phyloP scores from a whole-genome alignment of 2,797 vertebrate genomes.

The Lacerta bilineata region DNA sequence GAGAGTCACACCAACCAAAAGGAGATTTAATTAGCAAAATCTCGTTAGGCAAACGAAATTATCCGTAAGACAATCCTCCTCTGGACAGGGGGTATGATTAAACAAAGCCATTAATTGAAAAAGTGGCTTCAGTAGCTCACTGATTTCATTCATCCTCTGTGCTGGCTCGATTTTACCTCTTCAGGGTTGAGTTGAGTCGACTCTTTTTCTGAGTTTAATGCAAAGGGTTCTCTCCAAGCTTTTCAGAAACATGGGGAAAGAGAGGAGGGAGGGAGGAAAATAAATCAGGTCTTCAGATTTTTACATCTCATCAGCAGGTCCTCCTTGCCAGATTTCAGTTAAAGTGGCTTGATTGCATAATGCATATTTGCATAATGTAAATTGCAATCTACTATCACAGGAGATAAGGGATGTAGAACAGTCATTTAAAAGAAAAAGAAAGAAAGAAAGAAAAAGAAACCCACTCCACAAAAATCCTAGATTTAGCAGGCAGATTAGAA shows the following conservation, averaged over 20 bases:
- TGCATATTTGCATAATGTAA: slow-evolving; percentile 80
- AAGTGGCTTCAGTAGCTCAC: slow-evolving; percentile 75
- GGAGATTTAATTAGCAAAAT: slow-evolving; percentile 99
- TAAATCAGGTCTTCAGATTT: slow-evolving; percentile 59
- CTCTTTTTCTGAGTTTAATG: slow-evolving; percentile 32
- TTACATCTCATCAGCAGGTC: slow-evolving; percentile 68
- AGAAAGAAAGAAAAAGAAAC: slow-evolving; percentile 60
- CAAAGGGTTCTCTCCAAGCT: slow-evolving; percentile 28
- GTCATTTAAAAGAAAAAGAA: slow-evolving; percentile 57
- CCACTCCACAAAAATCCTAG: slow-evolving; percentile 75
- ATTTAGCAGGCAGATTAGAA: slow-evolving; percentile 76
- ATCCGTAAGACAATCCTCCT: slow-evolving; percentile 96
- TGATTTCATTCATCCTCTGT: slow-evolving; percentile 50
- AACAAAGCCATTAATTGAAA: slow-evolving; percentile 85
- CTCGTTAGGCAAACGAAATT: slow-evolving; percentile 99
- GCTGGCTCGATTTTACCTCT: slow-evolving; percentile 59
- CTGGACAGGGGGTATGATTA: slow-evolving; percentile 92
- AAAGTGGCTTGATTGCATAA: slow-evolving; percentile 80
- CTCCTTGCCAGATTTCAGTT: slow-evolving; percentile 74
- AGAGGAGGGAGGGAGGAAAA: neutral
- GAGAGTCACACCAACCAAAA: slow-evolving; percentile 88
- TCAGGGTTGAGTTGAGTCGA: slow-evolving; percentile 46
- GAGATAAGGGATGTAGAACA: slow-evolving; percentile 67
- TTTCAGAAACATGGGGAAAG: slow-evolving; percentile 44
- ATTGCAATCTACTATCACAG: slow-evolving; percentile 76